Percentiles rank a stretch among this genome's conserved stretches.
These are phyloP conservation scores for Pipistrellus pygmaeus DNA, from an alignment of 2,797 vertebrate species.

Conservation along the genomic window DNA sequence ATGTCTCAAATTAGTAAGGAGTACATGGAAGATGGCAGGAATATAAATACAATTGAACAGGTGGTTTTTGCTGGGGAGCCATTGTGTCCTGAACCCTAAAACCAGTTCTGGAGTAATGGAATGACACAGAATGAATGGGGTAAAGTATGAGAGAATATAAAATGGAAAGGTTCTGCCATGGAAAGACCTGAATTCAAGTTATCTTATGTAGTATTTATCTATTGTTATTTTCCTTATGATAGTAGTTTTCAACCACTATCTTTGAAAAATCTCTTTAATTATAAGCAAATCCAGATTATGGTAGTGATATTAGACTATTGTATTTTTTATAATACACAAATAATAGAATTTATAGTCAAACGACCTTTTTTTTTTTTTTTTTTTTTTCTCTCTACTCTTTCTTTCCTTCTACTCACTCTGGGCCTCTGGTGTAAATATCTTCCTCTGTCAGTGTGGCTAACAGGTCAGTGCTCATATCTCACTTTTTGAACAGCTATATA, in stretches of 20 bases:
- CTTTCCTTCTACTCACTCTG: neutral
- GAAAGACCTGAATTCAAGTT: neutral
- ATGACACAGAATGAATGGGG: neutral
- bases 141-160: neutral
- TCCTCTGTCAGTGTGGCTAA: neutral
- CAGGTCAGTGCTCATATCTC: neutral
- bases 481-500: neutral
- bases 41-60: neutral
- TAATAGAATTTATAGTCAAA: neutral
- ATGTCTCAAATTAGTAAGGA: neutral
- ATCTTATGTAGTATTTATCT: neutral
- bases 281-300: neutral
- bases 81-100: neutral
- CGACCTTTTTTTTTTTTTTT: too few species aligned
- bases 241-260: neutral
- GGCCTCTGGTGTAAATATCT: neutral
- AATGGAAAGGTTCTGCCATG: neutral
- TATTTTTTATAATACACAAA: neutral
- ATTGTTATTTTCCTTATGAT: neutral
- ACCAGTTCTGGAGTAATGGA: neutral
- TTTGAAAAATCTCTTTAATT: neutral
- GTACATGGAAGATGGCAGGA: slow-evolving; percentile 13
- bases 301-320: neutral
- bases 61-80: neutral
- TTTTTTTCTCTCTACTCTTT: neutral